These are phyloP conservation scores for Cataglyphis livida DNA, from an alignment of 2,888 invertebrate species.

Conservation along the genomic window DNA sequence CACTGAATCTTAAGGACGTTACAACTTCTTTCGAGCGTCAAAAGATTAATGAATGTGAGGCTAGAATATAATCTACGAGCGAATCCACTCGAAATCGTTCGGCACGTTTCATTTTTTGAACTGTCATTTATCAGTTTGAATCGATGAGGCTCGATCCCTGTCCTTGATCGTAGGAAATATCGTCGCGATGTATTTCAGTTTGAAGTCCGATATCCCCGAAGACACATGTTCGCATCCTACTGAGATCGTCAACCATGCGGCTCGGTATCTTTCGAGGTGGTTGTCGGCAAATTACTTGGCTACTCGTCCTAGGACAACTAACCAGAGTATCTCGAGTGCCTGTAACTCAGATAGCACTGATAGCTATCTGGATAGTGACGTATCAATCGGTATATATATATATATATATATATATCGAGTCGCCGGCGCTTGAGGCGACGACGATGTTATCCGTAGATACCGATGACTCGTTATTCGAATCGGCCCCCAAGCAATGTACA, in stretches of 20 bases:
- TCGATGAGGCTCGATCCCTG: slow-evolving; percentile 58
- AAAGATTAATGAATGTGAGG: slow-evolving; percentile 35
- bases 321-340: slow-evolving; percentile 33
- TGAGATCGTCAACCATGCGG: slow-evolving; percentile 29
- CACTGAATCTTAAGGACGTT: slow-evolving; percentile 3
- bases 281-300: slow-evolving; percentile 64
- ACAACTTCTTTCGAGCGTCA: neutral
- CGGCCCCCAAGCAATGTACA: neutral
- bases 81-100: slow-evolving; percentile 41
- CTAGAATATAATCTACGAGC: slow-evolving; percentile 7
- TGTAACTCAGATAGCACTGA: slow-evolving; percentile 69
- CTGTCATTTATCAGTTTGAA: slow-evolving; percentile 42
- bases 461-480: slow-evolving; percentile 52
- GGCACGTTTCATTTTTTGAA: slow-evolving; percentile 19
- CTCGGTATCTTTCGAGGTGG: slow-evolving; percentile 55
- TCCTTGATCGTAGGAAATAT: slow-evolving; percentile 60
- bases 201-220: slow-evolving; percentile 39
- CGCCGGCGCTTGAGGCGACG: neutral
- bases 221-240: slow-evolving; percentile 37
- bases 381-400: slow-evolving; percentile 56
- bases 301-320: slow-evolving; percentile 47
- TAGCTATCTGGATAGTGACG: slow-evolving; percentile 61
- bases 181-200: slow-evolving; percentile 46
- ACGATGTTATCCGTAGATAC: slow-evolving; percentile 48
- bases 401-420: slow-evolving; percentile 42